Conservation (phyloP, 2,888 invertebrate genomes). For the Abrostola triplasia region DNA sequence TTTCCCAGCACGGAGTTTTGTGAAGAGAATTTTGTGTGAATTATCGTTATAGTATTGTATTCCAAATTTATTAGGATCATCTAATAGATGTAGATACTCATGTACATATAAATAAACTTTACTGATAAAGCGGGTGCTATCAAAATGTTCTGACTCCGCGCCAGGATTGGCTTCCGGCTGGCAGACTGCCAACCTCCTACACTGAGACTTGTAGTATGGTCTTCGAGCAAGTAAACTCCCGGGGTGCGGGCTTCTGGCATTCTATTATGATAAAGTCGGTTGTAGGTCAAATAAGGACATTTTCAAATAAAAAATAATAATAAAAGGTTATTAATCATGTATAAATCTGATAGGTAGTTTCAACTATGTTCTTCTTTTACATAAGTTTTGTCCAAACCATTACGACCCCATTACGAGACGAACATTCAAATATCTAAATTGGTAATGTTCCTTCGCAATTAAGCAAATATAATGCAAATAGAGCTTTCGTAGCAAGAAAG, state of each 20-base stretch:
- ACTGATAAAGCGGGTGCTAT: constrained; percentile 72
- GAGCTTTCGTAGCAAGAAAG: no score
- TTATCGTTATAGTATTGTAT: constrained; percentile 44
- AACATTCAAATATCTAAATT: no score
- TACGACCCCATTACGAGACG: no score
- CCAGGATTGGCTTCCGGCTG: constrained; percentile 81
- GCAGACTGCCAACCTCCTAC: constrained; percentile 74
- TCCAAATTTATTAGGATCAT: constrained; percentile 50
- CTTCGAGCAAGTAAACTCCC: constrained; percentile 63
- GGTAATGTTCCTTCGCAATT: no score
- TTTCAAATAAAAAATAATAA: no score
- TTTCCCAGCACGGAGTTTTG: constrained; percentile 19
- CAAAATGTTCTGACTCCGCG: constrained; percentile 77
- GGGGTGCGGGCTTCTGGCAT: constrained; percentile 5
- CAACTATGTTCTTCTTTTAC: no score
- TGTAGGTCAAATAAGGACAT: constrained; percentile 4
- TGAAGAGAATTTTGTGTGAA: constrained; percentile 39
- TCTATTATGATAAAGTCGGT: constrained; percentile 2
- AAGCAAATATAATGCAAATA: no score
- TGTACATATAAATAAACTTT: constrained; percentile 58
- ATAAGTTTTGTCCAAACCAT: no score
- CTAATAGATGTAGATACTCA: constrained; percentile 48
- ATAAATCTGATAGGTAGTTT: no score
- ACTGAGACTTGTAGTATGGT: constrained; percentile 61
- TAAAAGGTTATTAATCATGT: no score